Conservation (phyloP, 2,888 invertebrate species). For the Sialis lutaria region DNA sequence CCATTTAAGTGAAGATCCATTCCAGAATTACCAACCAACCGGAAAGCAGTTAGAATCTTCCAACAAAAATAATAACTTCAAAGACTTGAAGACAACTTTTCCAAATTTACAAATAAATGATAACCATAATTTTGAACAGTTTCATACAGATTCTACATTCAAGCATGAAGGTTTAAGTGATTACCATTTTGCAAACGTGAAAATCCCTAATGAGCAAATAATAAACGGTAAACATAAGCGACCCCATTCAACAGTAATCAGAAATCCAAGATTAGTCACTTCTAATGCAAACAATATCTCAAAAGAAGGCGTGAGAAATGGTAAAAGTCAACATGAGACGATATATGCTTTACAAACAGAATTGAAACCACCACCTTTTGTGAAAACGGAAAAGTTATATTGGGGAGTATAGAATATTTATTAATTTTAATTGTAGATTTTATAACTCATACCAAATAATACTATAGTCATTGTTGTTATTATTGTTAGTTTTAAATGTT, state of each 20-base stretch:
- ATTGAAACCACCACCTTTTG: not conserved
- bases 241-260: not conserved
- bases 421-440: too few relatives aligned
- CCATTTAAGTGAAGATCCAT: too few relatives aligned
- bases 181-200: not conserved
- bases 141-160: too few relatives aligned
- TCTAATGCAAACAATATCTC: not conserved
- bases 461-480: too few relatives aligned
- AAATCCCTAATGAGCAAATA: not conserved
- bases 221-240: conserved; percentile 5
- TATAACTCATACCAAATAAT: too few relatives aligned
- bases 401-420: too few relatives aligned
- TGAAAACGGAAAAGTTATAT: too few relatives aligned
- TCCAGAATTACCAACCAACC: too few relatives aligned
- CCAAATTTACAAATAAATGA: not conserved
- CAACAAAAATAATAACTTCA: not conserved
- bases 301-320: not conserved
- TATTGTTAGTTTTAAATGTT: too few relatives aligned
- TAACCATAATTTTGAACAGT: too few relatives aligned
- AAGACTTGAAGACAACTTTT: not conserved
- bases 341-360: not conserved
- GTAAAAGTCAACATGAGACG: not conserved
- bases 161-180: too few relatives aligned
- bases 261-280: conserved; percentile 1
- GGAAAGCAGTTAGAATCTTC: too few relatives aligned